Percentiles rank a stretch among this genome's conserved stretches.
These are phyloP conservation scores for Epicauta chinensis DNA, from an alignment of 1,140 invertebrate genomes.

Conservation along the genomic window DNA sequence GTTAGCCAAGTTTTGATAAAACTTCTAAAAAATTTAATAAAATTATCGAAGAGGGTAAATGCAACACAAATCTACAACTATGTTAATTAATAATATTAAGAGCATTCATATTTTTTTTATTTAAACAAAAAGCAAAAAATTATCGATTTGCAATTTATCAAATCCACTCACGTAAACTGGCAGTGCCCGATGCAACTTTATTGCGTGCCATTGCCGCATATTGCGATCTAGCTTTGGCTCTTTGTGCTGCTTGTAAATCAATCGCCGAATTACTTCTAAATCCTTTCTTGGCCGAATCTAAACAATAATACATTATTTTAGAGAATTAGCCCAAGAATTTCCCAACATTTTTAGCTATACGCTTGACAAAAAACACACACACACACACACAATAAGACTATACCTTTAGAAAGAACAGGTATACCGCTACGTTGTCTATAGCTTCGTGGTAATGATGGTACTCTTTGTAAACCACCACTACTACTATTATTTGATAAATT, in stretches of 20 bases:
- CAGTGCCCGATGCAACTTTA: conserved; percentile 61
- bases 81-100: not conserved
- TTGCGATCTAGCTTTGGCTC: conserved; percentile 72
- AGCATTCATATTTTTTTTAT: not conserved
- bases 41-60: not conserved
- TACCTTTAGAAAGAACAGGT: conserved; percentile 47
- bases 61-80: not conserved
- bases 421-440: conserved; percentile 55
- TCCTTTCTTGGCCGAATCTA: conserved; percentile 38
- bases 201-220: conserved; percentile 71
- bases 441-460: conserved; percentile 52
- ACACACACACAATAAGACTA: too few species aligned
- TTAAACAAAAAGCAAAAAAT: conserved; percentile 2
- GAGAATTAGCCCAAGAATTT: too few species aligned
- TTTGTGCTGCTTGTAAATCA: conserved; percentile 81
- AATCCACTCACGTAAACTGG: conserved; percentile 64
- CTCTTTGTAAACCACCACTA: conserved; percentile 48
- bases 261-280: conserved; percentile 86
- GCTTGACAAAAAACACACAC: too few species aligned
- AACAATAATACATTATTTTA: conserved; percentile 9
- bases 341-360: too few species aligned
- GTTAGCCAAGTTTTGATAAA: conserved; percentile 4
- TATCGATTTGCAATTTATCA: not conserved
- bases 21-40: conserved; percentile 10
- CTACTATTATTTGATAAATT: conserved; percentile 44